Evolutionary conservation across 1,140 invertebrate genomes (phyloP), one percentile per base, ranked within the genome.

Genomic region (Heterodera carotae): DNA sequence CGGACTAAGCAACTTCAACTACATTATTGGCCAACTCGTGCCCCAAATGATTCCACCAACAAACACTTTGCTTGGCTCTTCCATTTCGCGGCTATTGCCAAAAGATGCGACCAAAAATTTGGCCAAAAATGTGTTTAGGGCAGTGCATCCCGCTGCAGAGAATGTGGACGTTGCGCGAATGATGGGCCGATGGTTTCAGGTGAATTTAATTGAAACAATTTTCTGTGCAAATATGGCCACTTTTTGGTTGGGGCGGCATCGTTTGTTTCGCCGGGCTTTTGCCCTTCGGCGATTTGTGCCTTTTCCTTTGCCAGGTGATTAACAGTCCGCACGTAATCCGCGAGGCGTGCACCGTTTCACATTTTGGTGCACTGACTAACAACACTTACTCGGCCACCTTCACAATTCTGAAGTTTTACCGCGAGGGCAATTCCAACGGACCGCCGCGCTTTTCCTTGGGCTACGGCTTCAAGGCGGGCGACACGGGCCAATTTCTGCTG

Each of bases 41-140:
- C 85, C 85, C 56, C 85, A 87, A 81, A 85, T 88, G 86, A 88
- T 87, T 60, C 85, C 85, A n/a, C 85, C 85, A 53, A 85, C 85
- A 27, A 87, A 87, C 73, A 87, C 86, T n/a, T 76, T 87, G 15
- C 72, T 87, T 33, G 85, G 85, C 33, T 88, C 86, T 12, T 87
- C 85, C 0, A 88, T 87, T 64, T 82, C 76, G 67, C 80, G 85
- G 22, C 79, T 87, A 27, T 76, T 87, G 43, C 85, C 85, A n/a
- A 86, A 87, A 72, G 85, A 87, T 62, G 79, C 86, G 12, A 88
- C 86, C 25, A 87, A 87, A 59, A 87, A 87, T 73, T 67, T 87
- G 62, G 85, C 85, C 2, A 87, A 88, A 75, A 86, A 87, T 69
- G 85, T 87, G 4, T 87, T 87, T 74, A 67, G 86, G 18, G 85